Evolutionary conservation across 2,113 vertebrate genomes (phyloP).

Genomic region (Hippocampus abdominalis): DNA sequence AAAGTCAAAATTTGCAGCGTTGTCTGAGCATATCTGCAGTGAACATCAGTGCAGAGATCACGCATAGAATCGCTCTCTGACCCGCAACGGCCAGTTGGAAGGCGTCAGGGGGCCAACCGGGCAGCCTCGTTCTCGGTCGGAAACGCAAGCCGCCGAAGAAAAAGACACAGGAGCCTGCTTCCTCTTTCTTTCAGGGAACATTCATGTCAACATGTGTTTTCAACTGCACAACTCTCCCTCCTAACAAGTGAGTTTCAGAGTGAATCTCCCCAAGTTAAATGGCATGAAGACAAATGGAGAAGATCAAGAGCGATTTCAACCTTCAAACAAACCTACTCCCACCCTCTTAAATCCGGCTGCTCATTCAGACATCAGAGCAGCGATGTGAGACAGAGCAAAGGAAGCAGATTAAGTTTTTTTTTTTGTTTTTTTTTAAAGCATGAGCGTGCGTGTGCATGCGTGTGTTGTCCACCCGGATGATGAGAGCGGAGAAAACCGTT

Average conservation of each 20-base stretch:
- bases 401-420: constrained; percentile 33
- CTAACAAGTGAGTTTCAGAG: not conserved
- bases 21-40: constrained; percentile 4
- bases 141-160: constrained; percentile 15
- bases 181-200: constrained; percentile 30
- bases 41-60: constrained; percentile 2
- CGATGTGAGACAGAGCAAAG: constrained; percentile 39
- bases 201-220: not conserved
- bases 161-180: constrained; percentile 24
- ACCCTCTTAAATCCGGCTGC: constrained; percentile 9
- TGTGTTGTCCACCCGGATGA: not conserved
- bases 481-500: not conserved
- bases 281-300: constrained; percentile 5
- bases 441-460: not conserved
- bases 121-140: constrained; percentile 7
- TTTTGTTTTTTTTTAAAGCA: constrained; percentile 27
- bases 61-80: constrained; percentile 17
- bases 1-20: not conserved
- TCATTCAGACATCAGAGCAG: constrained; percentile 32
- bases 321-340: constrained; percentile 4
- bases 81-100: constrained; percentile 9
- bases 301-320: not conserved
- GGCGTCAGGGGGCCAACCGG: constrained; percentile 41
- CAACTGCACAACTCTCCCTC: constrained; percentile 2
- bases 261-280: not conserved